Evolutionary conservation across 2,888 invertebrate genomes (phyloP), one percentile per base, ranked within the genome.

Genomic region (Polylopha cassiicola): DNA sequence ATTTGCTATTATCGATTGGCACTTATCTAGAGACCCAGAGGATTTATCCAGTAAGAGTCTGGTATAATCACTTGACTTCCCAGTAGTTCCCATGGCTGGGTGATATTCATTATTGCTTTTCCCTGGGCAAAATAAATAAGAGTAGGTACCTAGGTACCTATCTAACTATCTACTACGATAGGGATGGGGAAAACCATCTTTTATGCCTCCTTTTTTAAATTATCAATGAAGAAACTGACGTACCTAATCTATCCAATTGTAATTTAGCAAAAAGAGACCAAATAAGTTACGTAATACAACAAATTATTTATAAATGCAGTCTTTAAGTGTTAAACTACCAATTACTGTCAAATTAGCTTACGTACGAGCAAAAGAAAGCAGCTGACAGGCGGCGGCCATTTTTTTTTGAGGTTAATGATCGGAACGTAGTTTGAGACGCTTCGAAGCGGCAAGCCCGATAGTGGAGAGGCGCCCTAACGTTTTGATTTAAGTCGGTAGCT

Each of bases 351-450:
- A 50, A 58, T 63, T 61, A 65, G 61, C 48, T 50, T 11, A 28
- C 28, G 33, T 18, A 24, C 24, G 16, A 14, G 11, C 10, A 17
- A 44, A 54, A 50, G 55, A 51, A 61, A 65, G 62, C 52, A 58
- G 59, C 48, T 45, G 46, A 37, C 43, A 44, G 44, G 44, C 32
- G 43, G 15, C 9, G 27, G 28, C 33, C 15, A 43, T 34, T 39
- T 43, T 46, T 33, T 50, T 54, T 51, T 38, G 47, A 53, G 61
- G 62, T 64, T 55, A 62, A 65, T 53, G 66, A 64, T 61, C 64
- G 61, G 60, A 53, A 53, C 48, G 49, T 46, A 43, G 36, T 44
- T 43, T 29, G 11, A 8, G 43, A 37, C 14, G 37, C 38, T 46
- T 39, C 28, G 37, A 32, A 39, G 42, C 37, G 37, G 32, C 23